Evolutionary conservation across 2,113 vertebrate species (phyloP).

Genomic region (Pithys albifrons): DNA sequence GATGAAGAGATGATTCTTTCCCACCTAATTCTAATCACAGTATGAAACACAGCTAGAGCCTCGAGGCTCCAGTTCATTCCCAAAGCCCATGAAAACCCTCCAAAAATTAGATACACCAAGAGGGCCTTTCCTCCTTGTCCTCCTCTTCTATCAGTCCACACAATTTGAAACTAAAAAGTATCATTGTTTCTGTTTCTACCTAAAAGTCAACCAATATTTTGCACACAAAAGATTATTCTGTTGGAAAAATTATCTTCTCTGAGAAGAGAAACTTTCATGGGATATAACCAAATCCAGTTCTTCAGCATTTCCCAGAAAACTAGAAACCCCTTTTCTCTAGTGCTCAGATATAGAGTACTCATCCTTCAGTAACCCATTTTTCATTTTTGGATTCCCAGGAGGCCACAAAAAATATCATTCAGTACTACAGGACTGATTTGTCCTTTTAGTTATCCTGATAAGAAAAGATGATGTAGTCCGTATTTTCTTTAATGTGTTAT

Average conservation of each 20-base stretch:
- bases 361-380: background rate
- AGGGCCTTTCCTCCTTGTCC: background rate
- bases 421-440: background rate
- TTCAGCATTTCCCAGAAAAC: background rate
- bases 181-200: background rate
- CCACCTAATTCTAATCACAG: background rate
- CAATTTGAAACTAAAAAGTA: background rate
- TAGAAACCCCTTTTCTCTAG: background rate
- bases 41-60: background rate
- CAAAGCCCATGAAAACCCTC: background rate
- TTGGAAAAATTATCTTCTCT: background rate
- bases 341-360: background rate
- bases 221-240: background rate
- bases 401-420: background rate
- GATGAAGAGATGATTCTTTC: background rate
- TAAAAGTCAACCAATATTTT: background rate
- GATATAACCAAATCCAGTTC: background rate
- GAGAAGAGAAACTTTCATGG: background rate
- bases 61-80: background rate
- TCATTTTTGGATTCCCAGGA: background rate
- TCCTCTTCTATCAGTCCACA: background rate
- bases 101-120: background rate
- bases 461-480: background rate
- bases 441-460: background rate
- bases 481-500: background rate